Evolutionary conservation across 2,797 vertebrate genomes (phyloP).

Genomic region (Strix occidentalis): DNA sequence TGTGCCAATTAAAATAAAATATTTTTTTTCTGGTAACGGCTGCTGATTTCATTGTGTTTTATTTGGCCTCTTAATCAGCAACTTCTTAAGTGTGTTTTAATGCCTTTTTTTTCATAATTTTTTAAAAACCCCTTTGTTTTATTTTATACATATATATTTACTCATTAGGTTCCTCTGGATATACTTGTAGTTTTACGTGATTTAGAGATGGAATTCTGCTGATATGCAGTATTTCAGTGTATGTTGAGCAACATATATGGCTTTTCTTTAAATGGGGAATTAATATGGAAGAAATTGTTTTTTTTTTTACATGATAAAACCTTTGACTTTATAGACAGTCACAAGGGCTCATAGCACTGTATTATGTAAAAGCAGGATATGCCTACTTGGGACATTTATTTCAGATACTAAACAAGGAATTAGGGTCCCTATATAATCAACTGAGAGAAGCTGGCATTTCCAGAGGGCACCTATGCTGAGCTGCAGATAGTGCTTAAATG

Average conservation of each 20-base stretch:
- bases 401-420: neutral
- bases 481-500: neutral
- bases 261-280: neutral
- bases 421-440: neutral
- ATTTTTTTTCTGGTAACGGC: neutral
- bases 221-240: neutral
- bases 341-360: neutral
- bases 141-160: neutral
- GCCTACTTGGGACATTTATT: neutral
- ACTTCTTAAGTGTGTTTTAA: neutral
- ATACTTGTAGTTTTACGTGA: neutral
- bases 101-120: neutral
- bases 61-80: neutral
- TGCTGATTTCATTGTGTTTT: neutral
- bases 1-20: neutral
- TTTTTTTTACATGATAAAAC: neutral
- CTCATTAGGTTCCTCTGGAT: neutral
- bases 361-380: neutral
- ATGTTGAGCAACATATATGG: neutral
- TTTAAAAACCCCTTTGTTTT: neutral
- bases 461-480: neutral
- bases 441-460: neutral
- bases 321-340: neutral
- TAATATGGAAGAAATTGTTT: neutral
- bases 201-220: neutral